Conservation (phyloP, 1,140 invertebrate species). For the Eupristina koningsbergeri region DNA sequence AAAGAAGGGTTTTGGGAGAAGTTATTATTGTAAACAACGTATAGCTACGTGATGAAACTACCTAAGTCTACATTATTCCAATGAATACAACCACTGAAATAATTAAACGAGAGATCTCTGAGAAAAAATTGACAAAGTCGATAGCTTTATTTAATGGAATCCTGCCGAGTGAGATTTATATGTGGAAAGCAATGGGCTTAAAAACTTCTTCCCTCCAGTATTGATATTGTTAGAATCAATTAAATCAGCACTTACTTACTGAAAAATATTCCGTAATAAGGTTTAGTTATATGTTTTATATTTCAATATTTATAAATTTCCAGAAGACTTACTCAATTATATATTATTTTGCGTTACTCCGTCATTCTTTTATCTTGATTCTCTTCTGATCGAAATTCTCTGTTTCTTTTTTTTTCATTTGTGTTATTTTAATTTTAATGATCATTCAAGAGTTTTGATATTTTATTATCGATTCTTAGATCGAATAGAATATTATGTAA, state of each 20-base stretch:
- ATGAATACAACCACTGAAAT: neutral
- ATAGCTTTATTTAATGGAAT: neutral
- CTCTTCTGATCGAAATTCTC: too few species aligned
- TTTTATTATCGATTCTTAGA: neutral
- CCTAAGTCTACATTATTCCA: slow-evolving; percentile 2
- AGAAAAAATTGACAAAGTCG: neutral
- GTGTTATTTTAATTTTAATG: neutral
- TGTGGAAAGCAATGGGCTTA: neutral
- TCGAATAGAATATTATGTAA: neutral
- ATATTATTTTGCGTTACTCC: neutral
- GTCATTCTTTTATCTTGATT: neutral
- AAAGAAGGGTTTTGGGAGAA: neutral
- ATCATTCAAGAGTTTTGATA: slow-evolving; percentile 27
- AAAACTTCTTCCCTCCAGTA: neutral
- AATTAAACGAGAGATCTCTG: neutral
- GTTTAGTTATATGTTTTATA: neutral
- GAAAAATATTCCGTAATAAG: neutral
- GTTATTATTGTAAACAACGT: neutral
- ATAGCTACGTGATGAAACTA: neutral
- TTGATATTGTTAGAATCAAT: neutral
- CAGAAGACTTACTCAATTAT: neutral
- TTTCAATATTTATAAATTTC: neutral
- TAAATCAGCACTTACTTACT: neutral
- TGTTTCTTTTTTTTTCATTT: too few species aligned
- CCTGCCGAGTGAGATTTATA: neutral